phyloP scores from a whole-genome alignment of 2,113 vertebrate genomes.

The Neodontobutis hainanensis region DNA sequence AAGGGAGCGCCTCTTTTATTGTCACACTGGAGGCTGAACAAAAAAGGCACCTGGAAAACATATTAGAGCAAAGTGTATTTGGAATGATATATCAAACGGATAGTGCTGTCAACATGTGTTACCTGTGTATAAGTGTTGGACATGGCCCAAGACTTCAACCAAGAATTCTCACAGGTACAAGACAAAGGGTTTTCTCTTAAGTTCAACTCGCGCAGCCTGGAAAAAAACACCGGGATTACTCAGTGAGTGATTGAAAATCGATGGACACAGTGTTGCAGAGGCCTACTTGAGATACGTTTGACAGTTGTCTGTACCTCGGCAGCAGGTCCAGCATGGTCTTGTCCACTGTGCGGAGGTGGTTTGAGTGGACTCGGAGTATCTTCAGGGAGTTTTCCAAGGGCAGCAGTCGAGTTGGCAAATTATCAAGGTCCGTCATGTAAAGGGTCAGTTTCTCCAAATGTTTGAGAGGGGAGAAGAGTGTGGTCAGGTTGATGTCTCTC shows the following conservation, averaged over 20 bases:
- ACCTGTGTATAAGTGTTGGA: constrained; percentile 18
- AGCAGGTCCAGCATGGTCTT: constrained; percentile 14
- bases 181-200: constrained; percentile 23
- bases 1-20: background rate
- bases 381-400: constrained; percentile 26
- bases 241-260: too few relatives aligned
- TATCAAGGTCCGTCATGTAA: constrained; percentile 14
- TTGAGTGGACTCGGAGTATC: constrained; percentile 15
- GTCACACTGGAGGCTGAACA: constrained; percentile 26
- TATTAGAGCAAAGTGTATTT: too few relatives aligned
- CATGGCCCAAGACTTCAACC: constrained; percentile 41
- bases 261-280: too few relatives aligned
- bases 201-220: constrained; percentile 13
- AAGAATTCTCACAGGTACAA: constrained; percentile 31
- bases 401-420: constrained; percentile 20
- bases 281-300: background rate
- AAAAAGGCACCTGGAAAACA: constrained; percentile 20
- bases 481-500: constrained; percentile 29
- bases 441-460: constrained; percentile 10
- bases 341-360: constrained; percentile 35
- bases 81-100: too few relatives aligned
- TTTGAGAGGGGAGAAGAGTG: constrained; percentile 23
- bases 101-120: background rate
- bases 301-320: constrained; percentile 13
- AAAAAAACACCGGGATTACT: background rate